A percentile compares a stretch with the other conserved stretches of the same genome.
Conservation (phyloP, 1,140 invertebrate species). For the Papilio glaucus region DNA sequence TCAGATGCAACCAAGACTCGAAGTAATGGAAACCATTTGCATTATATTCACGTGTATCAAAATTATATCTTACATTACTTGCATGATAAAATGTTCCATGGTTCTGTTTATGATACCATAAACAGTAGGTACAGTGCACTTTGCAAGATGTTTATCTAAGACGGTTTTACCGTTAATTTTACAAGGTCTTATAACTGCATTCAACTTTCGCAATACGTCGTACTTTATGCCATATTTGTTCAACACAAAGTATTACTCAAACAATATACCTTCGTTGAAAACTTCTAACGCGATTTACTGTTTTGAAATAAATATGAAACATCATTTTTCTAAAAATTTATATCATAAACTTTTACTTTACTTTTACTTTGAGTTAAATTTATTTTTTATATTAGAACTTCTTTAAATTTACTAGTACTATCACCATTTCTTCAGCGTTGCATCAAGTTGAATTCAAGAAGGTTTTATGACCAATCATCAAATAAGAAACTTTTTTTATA, state of each 20-base stretch:
- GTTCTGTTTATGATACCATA: not conserved
- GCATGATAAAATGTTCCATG: not conserved
- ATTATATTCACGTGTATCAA: not conserved
- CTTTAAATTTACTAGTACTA: too few relatives aligned
- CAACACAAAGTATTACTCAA: not conserved
- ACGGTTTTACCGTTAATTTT: constrained; percentile 16
- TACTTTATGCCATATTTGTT: constrained; percentile 1
- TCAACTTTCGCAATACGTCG: constrained; percentile 17
- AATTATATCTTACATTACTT: not conserved
- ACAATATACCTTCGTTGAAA: constrained; percentile 1
- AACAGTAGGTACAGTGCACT: not conserved
- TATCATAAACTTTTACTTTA: too few relatives aligned
- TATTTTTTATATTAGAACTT: too few relatives aligned
- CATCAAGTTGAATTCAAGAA: too few relatives aligned
- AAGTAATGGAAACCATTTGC: not conserved
- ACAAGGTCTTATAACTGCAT: constrained; percentile 4
- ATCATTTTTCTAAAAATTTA: not conserved
- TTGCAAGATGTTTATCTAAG: not conserved
- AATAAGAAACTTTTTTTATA: too few relatives aligned
- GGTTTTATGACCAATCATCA: too few relatives aligned
- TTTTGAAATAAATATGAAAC: constrained; percentile 8
- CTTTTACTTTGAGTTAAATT: too few relatives aligned
- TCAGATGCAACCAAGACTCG: too few relatives aligned
- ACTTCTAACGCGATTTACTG: constrained; percentile 13
- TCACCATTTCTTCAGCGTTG: too few relatives aligned